Percentiles rank a stretch among this genome's conserved stretches.
phyloP scores from a whole-genome alignment of 2,113 vertebrate species.

The Narcine bancroftii region DNA sequence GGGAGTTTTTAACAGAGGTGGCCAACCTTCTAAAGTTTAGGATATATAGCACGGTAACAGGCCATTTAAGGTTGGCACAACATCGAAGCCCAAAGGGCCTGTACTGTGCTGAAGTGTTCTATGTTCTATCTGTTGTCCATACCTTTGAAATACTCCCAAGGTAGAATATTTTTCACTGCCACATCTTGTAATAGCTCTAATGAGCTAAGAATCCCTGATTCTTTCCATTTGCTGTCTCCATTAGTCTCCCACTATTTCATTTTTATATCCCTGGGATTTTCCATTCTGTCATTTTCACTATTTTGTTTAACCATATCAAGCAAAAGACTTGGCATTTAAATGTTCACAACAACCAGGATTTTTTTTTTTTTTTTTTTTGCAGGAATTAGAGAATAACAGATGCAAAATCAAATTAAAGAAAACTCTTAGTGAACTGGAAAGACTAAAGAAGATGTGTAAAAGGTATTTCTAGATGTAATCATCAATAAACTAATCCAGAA shows the following conservation, averaged over 20 bases:
- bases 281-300: not conserved
- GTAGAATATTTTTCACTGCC: not conserved
- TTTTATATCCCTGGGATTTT: not conserved
- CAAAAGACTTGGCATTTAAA: too few species aligned
- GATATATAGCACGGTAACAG: too few species aligned
- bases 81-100: too few species aligned
- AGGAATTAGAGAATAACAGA: slow-evolving; percentile 6
- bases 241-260: not conserved
- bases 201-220: not conserved
- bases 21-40: too few species aligned
- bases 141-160: not conserved
- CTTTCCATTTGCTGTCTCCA: not conserved
- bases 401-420: slow-evolving; percentile 28
- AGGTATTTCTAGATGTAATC: not conserved
- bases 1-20: too few species aligned
- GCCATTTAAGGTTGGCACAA: too few species aligned
- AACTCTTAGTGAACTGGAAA: slow-evolving; percentile 6
- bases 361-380: not conserved
- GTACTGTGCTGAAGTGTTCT: too few species aligned
- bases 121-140: too few species aligned
- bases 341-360: too few species aligned
- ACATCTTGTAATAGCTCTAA: not conserved
- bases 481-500: not conserved
- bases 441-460: slow-evolving; percentile 10
- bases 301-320: not conserved